A percentile compares a stretch with the other conserved stretches of the same genome.
These are phyloP conservation scores for Amphiprion clarkii DNA, from an alignment of 2,797 vertebrate species.

Conservation along the genomic window DNA sequence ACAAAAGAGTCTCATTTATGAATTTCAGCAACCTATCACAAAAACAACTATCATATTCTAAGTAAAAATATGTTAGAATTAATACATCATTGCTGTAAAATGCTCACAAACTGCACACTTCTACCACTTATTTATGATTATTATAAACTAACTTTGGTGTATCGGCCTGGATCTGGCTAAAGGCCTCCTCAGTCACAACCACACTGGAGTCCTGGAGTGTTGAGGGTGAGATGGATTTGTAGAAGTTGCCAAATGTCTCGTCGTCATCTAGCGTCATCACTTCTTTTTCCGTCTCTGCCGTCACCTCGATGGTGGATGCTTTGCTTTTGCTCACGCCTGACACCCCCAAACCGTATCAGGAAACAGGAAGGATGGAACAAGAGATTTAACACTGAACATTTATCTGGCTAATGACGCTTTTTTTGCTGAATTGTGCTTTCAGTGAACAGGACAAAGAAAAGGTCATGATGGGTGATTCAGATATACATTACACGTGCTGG, in stretches of 20 bases:
- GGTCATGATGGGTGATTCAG: background rate
- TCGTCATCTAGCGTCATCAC: conserved; percentile 88
- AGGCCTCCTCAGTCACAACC: conserved; percentile 80
- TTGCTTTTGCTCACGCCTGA: conserved; percentile 75
- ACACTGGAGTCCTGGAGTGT: conserved; percentile 57
- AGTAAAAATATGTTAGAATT: no score
- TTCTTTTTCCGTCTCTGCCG: conserved; percentile 85
- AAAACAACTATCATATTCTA: no score
- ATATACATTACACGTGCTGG: background rate
- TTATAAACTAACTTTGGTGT: conserved; percentile 80
- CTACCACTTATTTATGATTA: background rate
- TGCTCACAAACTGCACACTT: background rate
- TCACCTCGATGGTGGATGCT: conserved; percentile 85
- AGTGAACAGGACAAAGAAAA: background rate
- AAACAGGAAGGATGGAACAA: conserved; percentile 29
- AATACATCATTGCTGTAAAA: background rate
- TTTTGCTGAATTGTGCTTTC: background rate
- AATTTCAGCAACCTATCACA: no score
- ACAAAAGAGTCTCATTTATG: no score
- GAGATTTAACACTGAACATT: conserved; percentile 5
- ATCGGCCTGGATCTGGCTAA: conserved; percentile 77
- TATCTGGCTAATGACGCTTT: background rate
- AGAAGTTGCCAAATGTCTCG: conserved; percentile 86
- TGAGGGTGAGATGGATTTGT: conserved; percentile 74
- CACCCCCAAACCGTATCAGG: background rate